Base-by-base conservation (phyloP, 2,797 vertebrate species). In the Poeciliopsis gracilis region DNA sequence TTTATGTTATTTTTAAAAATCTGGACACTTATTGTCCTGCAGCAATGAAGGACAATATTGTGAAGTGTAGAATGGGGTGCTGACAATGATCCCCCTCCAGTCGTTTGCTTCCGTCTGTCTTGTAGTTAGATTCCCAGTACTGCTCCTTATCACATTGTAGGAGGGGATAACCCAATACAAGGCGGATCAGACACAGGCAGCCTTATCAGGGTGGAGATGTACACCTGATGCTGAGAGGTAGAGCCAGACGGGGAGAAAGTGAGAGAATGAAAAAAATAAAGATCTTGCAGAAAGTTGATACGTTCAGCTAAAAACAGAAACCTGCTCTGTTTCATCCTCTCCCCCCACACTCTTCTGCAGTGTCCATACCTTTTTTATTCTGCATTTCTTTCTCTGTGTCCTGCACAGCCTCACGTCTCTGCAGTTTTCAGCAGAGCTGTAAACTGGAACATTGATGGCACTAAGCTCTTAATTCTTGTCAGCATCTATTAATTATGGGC, bases 391-490 rank as follows among this genome's bases (percentile, higher is more conserved):
- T 79, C 38, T 78, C 53, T 79, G 76, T 81, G 75, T 75, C 57
- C 76, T 84, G 84, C 82, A 78, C 82, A 78, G 79, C 77, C 57
- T 72, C 7, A 46, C 38, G 69, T 87, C 81, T 86, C 77, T 82
- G 82, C 77, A 66, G 78, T 87, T 86, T 84, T 82, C 86, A 77
- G 83, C 47, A 41, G 89, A 89, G 86, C 92, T 91, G 91, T 94
- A 94, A 94, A 90, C 86, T 87, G 93, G 94, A 91, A 93, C 92
- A 51, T 91, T 90, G 92, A 93, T 93, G 91, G 84, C 90, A 73
- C 90, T 91, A 92, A 93, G 92, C 91, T 95, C 86, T 94, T 94
- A 93, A 95, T 94, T 95, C 94, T 93, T 95, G 93, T 95, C 94
- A 95, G 92, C 88, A 85, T 95, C 94, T 93, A 93, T 95, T 95